Percentiles rank a stretch among this genome's conserved stretches.
These are phyloP conservation scores for Drosophila melanocephala DNA, from an alignment of 2,888 invertebrate genomes.

Conservation along the genomic window DNA sequence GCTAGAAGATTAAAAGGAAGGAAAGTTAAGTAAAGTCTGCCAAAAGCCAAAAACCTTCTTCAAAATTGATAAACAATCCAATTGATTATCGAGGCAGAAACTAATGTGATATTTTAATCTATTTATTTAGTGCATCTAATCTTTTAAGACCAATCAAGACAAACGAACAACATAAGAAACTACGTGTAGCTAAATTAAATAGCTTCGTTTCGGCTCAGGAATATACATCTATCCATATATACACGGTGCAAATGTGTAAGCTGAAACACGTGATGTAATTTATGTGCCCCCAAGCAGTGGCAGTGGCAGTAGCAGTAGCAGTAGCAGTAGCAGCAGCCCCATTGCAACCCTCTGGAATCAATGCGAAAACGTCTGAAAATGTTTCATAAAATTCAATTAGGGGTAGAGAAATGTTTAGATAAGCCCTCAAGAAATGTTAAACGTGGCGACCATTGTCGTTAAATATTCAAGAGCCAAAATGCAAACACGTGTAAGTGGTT, in stretches of 20 bases:
- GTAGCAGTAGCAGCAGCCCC: background rate
- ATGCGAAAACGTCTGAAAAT: constrained; percentile 22
- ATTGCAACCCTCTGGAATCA: constrained; percentile 45
- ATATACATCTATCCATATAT: constrained; percentile 11
- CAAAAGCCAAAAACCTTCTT: background rate
- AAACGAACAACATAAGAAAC: background rate
- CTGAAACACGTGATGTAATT: constrained; percentile 71
- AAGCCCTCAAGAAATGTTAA: constrained; percentile 23
- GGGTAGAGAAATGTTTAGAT: constrained; percentile 48
- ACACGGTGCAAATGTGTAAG: constrained; percentile 63
- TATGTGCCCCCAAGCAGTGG: constrained; percentile 44
- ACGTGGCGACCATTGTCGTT: constrained; percentile 32
- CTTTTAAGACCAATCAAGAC: constrained; percentile 5
- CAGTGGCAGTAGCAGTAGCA: background rate
- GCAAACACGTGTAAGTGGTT: constrained; percentile 34
- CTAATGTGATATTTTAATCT: constrained; percentile 2
- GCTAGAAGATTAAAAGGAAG: background rate
- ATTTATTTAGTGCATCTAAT: constrained; percentile 25
- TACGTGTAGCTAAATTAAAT: constrained; percentile 23
- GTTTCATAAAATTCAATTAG: constrained; percentile 39
- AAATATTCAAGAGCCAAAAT: constrained; percentile 24
- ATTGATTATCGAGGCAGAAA: background rate
- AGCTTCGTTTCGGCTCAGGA: constrained; percentile 31
- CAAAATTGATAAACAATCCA: background rate
- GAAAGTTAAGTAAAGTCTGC: background rate